Percentiles rank a stretch among this genome's conserved stretches.
These are phyloP conservation scores for Pomatorhinus ruficollis DNA, from an alignment of 2,113 vertebrate species.

Conservation along the genomic window DNA sequence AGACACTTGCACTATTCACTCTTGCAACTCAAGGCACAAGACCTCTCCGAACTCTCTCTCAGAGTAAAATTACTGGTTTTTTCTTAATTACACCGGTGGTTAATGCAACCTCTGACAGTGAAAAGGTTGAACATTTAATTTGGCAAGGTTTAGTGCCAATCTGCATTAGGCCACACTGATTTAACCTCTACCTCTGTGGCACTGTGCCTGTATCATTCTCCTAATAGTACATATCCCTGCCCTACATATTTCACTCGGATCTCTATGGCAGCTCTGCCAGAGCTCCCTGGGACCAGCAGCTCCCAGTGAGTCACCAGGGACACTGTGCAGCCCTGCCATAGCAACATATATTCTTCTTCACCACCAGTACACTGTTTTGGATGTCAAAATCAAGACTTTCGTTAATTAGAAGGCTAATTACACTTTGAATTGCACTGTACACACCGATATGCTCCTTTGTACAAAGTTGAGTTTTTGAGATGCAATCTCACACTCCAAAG, in stretches of 20 bases:
- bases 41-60: neutral
- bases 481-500: neutral
- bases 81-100: slow-evolving; percentile 23
- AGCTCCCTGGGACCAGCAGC: neutral
- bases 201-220: neutral
- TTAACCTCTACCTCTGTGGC: slow-evolving; percentile 12
- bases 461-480: neutral
- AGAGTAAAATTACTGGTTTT: neutral
- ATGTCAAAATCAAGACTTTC: neutral
- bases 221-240: neutral
- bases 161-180: neutral
- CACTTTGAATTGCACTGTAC: neutral
- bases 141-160: slow-evolving; percentile 25
- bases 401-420: neutral
- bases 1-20: neutral
- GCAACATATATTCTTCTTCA: neutral
- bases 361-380: neutral
- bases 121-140: slow-evolving; percentile 32
- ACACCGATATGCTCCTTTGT: neutral
- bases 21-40: neutral
- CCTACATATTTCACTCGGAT: neutral
- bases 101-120: slow-evolving; percentile 37
- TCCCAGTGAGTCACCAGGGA: neutral
- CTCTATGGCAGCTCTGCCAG: neutral
- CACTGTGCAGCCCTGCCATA: neutral